Evolutionary conservation across 2,797 vertebrate genomes (phyloP).

Genomic region (Thamnophis elegans): DNA sequence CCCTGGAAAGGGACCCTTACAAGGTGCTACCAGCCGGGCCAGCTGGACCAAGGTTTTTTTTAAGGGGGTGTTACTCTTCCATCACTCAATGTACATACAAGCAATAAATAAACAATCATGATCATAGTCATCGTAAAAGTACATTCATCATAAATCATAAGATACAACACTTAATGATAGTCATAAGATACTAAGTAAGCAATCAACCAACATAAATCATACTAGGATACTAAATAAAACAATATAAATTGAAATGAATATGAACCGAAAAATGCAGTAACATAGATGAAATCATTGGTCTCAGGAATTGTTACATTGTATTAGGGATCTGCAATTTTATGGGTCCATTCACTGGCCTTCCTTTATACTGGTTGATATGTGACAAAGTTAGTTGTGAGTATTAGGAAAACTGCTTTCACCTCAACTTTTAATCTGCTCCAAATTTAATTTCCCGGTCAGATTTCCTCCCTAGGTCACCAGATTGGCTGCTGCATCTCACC

Average conservation of each 20-base stretch:
- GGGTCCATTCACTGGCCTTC: background rate
- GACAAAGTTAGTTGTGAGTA: background rate
- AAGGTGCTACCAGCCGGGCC: too few species aligned
- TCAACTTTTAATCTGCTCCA: background rate
- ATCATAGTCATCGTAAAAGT: too few species aligned
- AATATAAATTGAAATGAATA: background rate
- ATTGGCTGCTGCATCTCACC: background rate
- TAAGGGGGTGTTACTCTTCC: too few species aligned
- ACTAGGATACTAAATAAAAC: too few species aligned
- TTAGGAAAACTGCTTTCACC: background rate
- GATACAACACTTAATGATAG: too few species aligned
- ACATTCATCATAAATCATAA: too few species aligned
- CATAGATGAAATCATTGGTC: background rate
- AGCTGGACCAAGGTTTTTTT: too few species aligned
- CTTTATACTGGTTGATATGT: background rate
- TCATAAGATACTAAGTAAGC: too few species aligned
- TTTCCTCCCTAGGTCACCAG: background rate
- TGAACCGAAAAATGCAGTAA: background rate
- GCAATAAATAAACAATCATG: too few species aligned
- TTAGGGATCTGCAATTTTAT: background rate
- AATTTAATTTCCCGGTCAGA: background rate
- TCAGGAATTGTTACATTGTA: background rate
- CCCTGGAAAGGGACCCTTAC: too few species aligned
- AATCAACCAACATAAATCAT: too few species aligned
- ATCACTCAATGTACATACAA: too few species aligned